Conservation (phyloP, 2,797 vertebrate genomes). For the Leuciscus waleckii region DNA sequence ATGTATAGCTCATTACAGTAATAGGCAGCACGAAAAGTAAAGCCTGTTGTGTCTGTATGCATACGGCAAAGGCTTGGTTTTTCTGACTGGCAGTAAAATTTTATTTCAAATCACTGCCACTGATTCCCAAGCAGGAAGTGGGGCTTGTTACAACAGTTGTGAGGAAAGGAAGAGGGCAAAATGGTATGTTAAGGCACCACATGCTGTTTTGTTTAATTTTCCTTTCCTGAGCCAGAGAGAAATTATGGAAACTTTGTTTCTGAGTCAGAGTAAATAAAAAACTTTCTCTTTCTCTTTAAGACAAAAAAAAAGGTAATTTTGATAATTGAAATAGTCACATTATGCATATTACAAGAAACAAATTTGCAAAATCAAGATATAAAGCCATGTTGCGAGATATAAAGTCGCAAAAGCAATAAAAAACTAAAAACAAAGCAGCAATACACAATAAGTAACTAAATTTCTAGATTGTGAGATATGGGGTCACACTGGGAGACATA, state of each 20-base stretch:
- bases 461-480: neutral
- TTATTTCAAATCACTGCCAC: conserved; percentile 61
- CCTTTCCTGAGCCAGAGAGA: conserved; percentile 8
- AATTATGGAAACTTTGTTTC: conserved; percentile 5
- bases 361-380: neutral
- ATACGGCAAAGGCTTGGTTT: conserved; percentile 19
- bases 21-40: conserved; percentile 36
- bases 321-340: neutral
- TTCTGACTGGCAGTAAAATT: conserved; percentile 58
- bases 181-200: conserved; percentile 38
- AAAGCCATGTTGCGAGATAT: neutral
- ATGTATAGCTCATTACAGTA: conserved; percentile 53
- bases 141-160: conserved; percentile 47
- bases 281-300: neutral
- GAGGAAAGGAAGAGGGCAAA: conserved; percentile 33
- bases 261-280: neutral
- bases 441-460: neutral
- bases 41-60: conserved; percentile 8
- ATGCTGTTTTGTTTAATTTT: conserved; percentile 48
- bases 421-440: too few species aligned
- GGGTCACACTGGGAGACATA: neutral
- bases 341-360: neutral
- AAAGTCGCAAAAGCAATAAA: neutral
- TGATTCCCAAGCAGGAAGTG: conserved; percentile 50
- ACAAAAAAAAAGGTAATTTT: neutral